These are phyloP conservation scores for Sus cebifrons DNA, from an alignment of 2,797 vertebrate genomes.

Conservation along the genomic window DNA sequence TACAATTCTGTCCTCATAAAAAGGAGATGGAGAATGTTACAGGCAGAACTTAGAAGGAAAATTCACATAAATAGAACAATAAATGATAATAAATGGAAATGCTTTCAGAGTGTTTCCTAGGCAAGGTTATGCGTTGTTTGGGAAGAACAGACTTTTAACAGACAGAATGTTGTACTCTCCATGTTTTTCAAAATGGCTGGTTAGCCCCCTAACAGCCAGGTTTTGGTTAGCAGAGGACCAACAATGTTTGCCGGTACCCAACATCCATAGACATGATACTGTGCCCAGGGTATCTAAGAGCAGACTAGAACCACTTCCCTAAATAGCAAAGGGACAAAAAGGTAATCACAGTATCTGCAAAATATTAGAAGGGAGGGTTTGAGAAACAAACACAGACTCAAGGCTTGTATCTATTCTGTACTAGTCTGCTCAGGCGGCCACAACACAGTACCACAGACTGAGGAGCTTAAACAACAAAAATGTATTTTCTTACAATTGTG, in stretches of 20 bases:
- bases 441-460: not conserved
- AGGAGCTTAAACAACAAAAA: not conserved
- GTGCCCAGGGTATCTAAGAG: not conserved
- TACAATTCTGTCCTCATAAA: conserved; percentile 25
- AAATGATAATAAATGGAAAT: conserved; percentile 12
- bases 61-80: conserved; percentile 32
- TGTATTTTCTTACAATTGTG: not conserved
- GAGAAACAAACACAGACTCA: not conserved
- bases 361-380: not conserved
- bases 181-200: not conserved
- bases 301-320: not conserved
- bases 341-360: not conserved
- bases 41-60: conserved; percentile 52
- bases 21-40: not conserved
- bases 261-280: conserved; percentile 41
- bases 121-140: not conserved
- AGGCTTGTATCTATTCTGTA: not conserved
- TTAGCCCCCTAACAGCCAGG: not conserved
- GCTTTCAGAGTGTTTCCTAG: conserved; percentile 13
- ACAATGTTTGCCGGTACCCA: not conserved
- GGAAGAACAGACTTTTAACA: conserved; percentile 11
- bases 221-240: not conserved
- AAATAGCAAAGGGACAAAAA: not conserved
- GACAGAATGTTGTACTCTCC: not conserved
- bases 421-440: not conserved